A percentile compares a stretch with the other conserved stretches of the same genome.
phyloP scores from a whole-genome alignment of 2,113 vertebrate genomes.

The Falcunculus frontatus region DNA sequence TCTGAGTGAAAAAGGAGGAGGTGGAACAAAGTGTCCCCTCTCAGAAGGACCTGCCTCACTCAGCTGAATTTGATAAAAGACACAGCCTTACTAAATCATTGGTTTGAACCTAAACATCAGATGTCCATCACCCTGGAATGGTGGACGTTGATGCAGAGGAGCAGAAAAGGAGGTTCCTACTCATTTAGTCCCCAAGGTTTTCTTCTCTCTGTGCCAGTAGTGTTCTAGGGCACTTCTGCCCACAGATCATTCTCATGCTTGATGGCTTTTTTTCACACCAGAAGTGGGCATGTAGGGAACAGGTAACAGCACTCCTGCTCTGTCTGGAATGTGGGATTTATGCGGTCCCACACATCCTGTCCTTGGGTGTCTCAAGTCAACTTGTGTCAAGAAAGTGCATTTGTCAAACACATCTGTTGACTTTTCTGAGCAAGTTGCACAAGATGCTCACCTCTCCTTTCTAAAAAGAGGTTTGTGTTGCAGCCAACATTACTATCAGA shows the following conservation, averaged over 20 bases:
- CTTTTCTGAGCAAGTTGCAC: constrained; percentile 3
- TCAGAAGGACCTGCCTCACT: not conserved
- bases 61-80: not conserved
- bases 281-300: not conserved
- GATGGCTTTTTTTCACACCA: not conserved
- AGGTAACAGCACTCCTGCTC: not conserved
- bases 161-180: not conserved
- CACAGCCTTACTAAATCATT: not conserved
- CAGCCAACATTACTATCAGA: constrained; percentile 23
- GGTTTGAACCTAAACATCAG: not conserved
- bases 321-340: not conserved
- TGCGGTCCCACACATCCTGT: not conserved
- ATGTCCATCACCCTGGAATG: not conserved
- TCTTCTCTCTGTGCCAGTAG: rapidly evolving
- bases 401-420: not conserved
- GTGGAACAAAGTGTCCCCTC: not conserved
- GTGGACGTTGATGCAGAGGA: not conserved
- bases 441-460: constrained; percentile 28
- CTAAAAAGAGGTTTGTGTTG: constrained; percentile 28
- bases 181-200: not conserved
- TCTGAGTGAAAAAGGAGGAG: not conserved
- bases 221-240: not conserved
- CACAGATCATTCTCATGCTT: too few relatives aligned
- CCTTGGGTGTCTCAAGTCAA: not conserved
- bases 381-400: not conserved